Evolutionary conservation across 2,113 vertebrate species (phyloP), one percentile per base, ranked within the genome.

Genomic region (Cynocephalus volans): DNA sequence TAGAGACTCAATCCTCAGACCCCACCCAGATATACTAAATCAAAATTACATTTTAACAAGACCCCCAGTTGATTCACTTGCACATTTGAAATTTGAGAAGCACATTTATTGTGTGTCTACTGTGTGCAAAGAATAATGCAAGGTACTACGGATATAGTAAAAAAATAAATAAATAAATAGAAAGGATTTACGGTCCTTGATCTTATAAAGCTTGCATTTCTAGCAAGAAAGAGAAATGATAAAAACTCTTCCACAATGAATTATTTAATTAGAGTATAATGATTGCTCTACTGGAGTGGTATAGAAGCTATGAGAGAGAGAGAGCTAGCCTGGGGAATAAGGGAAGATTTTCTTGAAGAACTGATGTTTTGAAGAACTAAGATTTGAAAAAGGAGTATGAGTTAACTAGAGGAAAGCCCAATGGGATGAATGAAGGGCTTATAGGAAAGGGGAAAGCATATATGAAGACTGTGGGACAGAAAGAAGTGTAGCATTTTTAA

Each of bases 41-140:
- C 64, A 92, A 93, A 92, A 97, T 52, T 88, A 54, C 80, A 79
- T 96, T 96, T 88, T 82, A 96, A 94, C 70, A 96, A 96, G 95
- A 84, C 76, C 88, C 58, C 56, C 67, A 82, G 85, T 31, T 89
- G 76, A 81, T 82, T 88, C 52, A 14, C 75, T 72, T 64, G 26
- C 50, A 93, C 24, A n/a, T 64, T 64, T 94, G 56, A 91, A 88
- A 48, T 84, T 24, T 90, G 54, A 81, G 56, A 93, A 81, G 0
- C 14, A 94, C 31, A 96, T 89, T 88, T 98, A 93, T 79, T 95
- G 72, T 88, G 77, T 65, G 17, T 84, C 65, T 98, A 81, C 33
- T 75, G 36, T 96, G 50, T 88, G 26, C 50, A 75, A 77, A 90
- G 13, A 62, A 62, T 62, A 45, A 19, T 69, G 48, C 10, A 87